Evolutionary conservation across 2,888 invertebrate genomes (phyloP), one percentile per base, ranked within the genome.

Genomic region (Macrosiphum euphorbiae): DNA sequence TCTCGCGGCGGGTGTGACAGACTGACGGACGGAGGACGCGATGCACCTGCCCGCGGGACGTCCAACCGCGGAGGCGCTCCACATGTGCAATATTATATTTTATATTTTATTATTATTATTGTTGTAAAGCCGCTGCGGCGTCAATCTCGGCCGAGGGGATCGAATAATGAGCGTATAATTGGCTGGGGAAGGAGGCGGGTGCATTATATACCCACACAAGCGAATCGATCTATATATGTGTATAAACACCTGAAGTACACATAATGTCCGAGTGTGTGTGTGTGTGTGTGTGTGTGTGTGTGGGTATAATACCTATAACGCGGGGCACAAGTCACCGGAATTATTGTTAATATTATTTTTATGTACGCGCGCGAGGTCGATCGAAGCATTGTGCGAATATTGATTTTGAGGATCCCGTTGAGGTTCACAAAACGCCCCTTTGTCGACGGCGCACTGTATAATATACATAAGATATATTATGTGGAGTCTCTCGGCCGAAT

Each of bases 101-200:
- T 78, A 20, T 20, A 78, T 78, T 78, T 35, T 78, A 78, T 50
- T 67, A n/a, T 35, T 78, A 20, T 8, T 35, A 35, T 78, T 35
- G 3, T 85, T 50, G 20, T 85, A 50, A n/a, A 84, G 35, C 91
- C 85, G 20, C 91, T 50, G 28, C 58, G 1, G 61, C 90, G 90
- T 93, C 93, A 85, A 92, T 92, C 88, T 58, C 52, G 90, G 35
- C 47, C 55, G 61, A 47, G 91, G 58, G 90, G 78, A 78, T 35
- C 87, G 93, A 86, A 93, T 94, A 94, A 94, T 90, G 94, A 94
- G 44, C 94, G 85, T 94, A 94, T 94, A 94, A 94, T 94, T 94
- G 94, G 84, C 90, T 28, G 24, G 52, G 67, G 52, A 52, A 58
- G 55, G 50, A 47, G 78, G 78, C 20, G 26, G 24, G 52, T 55